These are phyloP conservation scores for Rhea americana DNA, from an alignment of 2,113 vertebrate species.

Conservation along the genomic window DNA sequence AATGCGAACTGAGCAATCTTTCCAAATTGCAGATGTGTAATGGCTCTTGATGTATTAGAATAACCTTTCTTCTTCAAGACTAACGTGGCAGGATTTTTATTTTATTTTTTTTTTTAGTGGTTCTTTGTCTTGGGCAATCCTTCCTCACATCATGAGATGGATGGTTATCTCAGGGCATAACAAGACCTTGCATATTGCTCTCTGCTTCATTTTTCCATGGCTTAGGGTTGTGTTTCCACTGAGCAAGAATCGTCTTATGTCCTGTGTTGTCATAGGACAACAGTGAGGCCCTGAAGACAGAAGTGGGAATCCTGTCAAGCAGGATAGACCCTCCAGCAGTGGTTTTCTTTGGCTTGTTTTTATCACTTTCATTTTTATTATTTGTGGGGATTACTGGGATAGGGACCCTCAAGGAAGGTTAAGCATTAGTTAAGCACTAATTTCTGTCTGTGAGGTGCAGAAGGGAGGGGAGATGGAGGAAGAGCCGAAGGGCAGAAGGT, in stretches of 20 bases:
- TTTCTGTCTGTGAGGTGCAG: background rate
- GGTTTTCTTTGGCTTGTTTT: background rate
- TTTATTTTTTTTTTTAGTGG: background rate
- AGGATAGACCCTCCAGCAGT: background rate
- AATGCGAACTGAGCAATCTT: background rate
- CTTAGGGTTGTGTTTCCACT: slow-evolving; percentile 9
- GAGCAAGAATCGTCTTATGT: background rate
- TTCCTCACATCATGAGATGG: slow-evolving; percentile 34
- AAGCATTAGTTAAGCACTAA: fast-evolving
- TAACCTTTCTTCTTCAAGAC: slow-evolving; percentile 50
- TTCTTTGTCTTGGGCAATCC: slow-evolving; percentile 56
- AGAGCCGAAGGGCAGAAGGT: background rate
- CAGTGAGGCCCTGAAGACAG: slow-evolving; percentile 1
- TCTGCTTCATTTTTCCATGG: slow-evolving; percentile 24
- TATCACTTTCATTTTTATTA: background rate
- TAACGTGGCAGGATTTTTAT: slow-evolving; percentile 31
- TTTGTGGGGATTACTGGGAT: background rate
- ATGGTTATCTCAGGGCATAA: slow-evolving; percentile 55
- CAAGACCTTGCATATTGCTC: slow-evolving; percentile 49
- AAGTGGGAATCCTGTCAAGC: slow-evolving; percentile 38
- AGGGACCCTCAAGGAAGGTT: fast-evolving
- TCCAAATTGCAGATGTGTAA: slow-evolving; percentile 8
- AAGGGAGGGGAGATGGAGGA: background rate
- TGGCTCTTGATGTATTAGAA: slow-evolving; percentile 32
- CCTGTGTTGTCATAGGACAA: background rate